These are phyloP conservation scores for Baccha elongata DNA, from an alignment of 2,888 invertebrate species.

Conservation along the genomic window DNA sequence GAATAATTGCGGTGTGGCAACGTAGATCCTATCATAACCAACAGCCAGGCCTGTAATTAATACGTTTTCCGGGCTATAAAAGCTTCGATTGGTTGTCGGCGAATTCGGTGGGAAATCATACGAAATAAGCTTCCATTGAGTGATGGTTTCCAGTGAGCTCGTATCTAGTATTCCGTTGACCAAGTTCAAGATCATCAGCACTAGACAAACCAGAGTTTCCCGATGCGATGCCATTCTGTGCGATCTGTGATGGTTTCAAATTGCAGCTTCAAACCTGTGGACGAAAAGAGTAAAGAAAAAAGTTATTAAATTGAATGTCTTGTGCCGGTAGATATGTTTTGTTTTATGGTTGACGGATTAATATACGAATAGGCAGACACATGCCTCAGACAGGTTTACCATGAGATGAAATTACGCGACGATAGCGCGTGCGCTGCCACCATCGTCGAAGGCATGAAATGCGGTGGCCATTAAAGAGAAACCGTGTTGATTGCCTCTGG, in stretches of 20 bases:
- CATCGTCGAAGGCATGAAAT: not conserved
- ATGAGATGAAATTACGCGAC: conserved; percentile 40
- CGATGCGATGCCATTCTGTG: conserved; percentile 49
- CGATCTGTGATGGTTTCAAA: not conserved
- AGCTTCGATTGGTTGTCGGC: conserved; percentile 83
- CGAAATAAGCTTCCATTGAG: conserved; percentile 88
- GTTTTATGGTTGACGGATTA: not conserved
- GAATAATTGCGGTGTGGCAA: conserved; percentile 89
- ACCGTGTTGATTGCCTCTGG: conserved; percentile 35
- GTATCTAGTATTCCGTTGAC: conserved; percentile 54
- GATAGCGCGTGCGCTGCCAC: conserved; percentile 42
- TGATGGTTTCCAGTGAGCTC: conserved; percentile 84
- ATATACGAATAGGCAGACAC: not conserved
- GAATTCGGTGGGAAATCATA: conserved; percentile 87
- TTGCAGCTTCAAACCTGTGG: conserved; percentile 23
- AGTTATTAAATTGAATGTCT: conserved; percentile 40
- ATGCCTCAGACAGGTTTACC: conserved; percentile 1
- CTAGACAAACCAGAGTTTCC: conserved; percentile 54
- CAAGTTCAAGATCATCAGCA: conserved; percentile 70
- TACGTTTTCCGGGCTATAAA: conserved; percentile 86
- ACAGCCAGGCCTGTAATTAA: conserved; percentile 91
- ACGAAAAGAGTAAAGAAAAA: conserved; percentile 29
- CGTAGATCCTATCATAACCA: conserved; percentile 87
- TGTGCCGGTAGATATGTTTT: conserved; percentile 23
- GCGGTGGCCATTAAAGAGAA: conserved; percentile 37